These are phyloP conservation scores for Microctenopoma steveboyesi DNA, from an alignment of 2,797 vertebrate genomes.

Conservation along the genomic window DNA sequence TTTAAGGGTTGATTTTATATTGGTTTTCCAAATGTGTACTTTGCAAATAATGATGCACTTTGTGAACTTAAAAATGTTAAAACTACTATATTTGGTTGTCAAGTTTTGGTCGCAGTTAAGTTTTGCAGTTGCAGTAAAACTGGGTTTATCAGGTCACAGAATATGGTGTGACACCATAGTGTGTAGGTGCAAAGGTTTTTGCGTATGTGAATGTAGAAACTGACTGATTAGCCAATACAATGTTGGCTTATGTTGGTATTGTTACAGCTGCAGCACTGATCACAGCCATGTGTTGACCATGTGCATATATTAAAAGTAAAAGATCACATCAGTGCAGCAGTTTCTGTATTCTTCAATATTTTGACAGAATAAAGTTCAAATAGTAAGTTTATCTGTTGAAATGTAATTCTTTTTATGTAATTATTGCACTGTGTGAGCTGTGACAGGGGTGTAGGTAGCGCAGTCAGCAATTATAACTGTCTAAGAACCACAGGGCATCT, in stretches of 20 bases:
- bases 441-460: too few relatives aligned
- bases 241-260: not conserved
- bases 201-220: not conserved
- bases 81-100: too few relatives aligned
- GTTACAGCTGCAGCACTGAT: not conserved
- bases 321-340: not conserved
- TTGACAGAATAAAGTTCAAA: not conserved
- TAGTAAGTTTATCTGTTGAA: not conserved
- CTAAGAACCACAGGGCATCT: too few relatives aligned
- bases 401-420: not conserved
- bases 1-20: not conserved
- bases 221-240: not conserved
- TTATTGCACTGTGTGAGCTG: not conserved
- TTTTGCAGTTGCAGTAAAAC: not conserved
- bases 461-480: too few relatives aligned
- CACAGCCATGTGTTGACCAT: not conserved
- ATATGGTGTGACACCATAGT: not conserved
- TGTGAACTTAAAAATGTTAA: too few relatives aligned
- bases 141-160: not conserved
- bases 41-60: not conserved
- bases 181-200: slow-evolving; percentile 9
- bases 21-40: not conserved
- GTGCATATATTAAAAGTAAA: not conserved
- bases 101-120: not conserved
- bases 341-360: not conserved